Percentiles rank a stretch among this genome's conserved stretches.
Evolutionary conservation across 1,140 invertebrate genomes (phyloP).

Genomic region (Drosophila sp.): DNA sequence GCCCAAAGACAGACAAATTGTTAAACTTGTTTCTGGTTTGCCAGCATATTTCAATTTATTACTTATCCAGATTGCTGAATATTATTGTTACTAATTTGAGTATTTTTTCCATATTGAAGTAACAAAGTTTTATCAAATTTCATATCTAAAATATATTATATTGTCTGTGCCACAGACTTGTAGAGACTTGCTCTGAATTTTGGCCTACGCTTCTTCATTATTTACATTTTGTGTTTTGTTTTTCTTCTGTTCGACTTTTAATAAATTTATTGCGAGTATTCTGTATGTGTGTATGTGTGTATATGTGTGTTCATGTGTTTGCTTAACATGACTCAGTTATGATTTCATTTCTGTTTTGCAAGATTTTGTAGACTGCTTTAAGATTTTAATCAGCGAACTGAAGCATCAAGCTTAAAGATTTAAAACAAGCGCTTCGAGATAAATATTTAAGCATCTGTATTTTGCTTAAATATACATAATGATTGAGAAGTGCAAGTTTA

Average conservation of each 20-base stretch:
- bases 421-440: constrained; percentile 37
- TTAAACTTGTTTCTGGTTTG: constrained; percentile 56
- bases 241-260: constrained; percentile 38
- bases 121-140: constrained; percentile 25
- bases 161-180: constrained; percentile 1
- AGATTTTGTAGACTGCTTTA: constrained; percentile 38
- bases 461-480: too few species aligned
- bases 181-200: constrained; percentile 32
- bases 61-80: constrained; percentile 61
- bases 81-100: constrained; percentile 55
- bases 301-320: constrained; percentile 4
- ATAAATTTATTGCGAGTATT: constrained; percentile 24
- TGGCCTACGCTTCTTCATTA: constrained; percentile 34
- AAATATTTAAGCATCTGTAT: constrained; percentile 14
- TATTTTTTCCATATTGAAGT: constrained; percentile 6
- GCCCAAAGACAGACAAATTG: constrained; percentile 70
- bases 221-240: constrained; percentile 46
- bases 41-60: constrained; percentile 57
- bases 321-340: constrained; percentile 46
- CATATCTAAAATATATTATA: neutral
- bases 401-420: constrained; percentile 43
- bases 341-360: constrained; percentile 47
- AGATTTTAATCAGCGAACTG: constrained; percentile 47
- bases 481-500: too few species aligned
- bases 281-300: neutral